These are phyloP conservation scores for Peucedramus taeniatus DNA, from an alignment of 2,113 vertebrate genomes.

Conservation along the genomic window DNA sequence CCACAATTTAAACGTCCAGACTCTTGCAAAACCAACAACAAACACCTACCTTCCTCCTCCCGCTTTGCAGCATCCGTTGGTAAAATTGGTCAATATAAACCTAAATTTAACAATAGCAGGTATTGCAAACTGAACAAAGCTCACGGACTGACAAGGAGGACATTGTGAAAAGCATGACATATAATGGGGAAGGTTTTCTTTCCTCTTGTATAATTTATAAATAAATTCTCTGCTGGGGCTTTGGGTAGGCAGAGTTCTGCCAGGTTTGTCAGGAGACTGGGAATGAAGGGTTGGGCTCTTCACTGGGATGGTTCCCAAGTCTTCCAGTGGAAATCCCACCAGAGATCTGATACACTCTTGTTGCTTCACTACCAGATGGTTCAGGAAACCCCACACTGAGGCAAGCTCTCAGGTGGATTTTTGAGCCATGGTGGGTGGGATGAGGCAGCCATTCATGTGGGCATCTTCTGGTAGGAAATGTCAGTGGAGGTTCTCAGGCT, in stretches of 20 bases:
- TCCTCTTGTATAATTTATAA: background rate
- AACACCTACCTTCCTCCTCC: background rate
- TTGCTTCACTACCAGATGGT: background rate
- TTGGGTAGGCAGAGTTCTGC: background rate
- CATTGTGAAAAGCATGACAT: background rate
- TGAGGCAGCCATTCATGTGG: background rate
- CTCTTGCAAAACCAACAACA: background rate
- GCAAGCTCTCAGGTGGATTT: background rate
- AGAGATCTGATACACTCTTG: background rate
- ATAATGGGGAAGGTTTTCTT: background rate
- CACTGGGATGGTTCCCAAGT: background rate
- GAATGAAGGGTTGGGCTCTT: background rate
- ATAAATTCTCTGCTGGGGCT: background rate
- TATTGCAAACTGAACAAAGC: background rate
- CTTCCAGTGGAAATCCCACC: background rate
- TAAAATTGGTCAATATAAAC: background rate
- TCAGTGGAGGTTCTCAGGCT: background rate
- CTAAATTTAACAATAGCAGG: background rate
- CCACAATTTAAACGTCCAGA: background rate
- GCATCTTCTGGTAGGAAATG: background rate
- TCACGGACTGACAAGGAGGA: no score
- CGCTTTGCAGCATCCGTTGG: accelerated
- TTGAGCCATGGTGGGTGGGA: background rate
- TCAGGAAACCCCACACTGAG: background rate
- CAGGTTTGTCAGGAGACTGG: background rate